Evolutionary conservation across 1,140 invertebrate genomes (phyloP), one percentile per base, ranked within the genome.

Genomic region (Ostrea denselamellosa): DNA sequence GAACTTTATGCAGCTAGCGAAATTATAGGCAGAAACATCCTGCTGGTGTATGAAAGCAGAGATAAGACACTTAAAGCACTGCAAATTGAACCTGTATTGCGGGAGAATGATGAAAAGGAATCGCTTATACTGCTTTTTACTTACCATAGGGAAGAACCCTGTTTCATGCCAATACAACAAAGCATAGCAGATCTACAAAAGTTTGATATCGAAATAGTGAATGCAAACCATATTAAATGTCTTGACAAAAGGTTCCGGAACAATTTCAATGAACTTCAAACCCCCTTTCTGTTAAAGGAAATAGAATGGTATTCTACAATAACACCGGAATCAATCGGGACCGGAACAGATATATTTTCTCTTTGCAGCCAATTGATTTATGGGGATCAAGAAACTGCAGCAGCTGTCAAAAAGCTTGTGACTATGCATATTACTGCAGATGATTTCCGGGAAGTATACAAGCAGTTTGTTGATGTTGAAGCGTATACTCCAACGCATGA

Each of bases 231-330:
- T 52, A 52, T 44, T 28, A 19, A 83, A 54, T 83, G 82, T 83
- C 44, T 83, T n/a, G 82, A 83, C 44, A 83, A 83, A 83, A 51
- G 82, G 44, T 83, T 83, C 51, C 44, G 82, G 5, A 83, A 83
- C 22, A n/a, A n/a, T 10, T 83, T 83, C 19, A 34, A 83, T 7
- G 51, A 52, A n/a, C 28, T 83, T 12, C 68, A 71, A 34, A n/a
- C 17, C 7, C 8, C 25, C 28, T 77, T 77, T 14, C 22, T 77
- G 14, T 25, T 77, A 12, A 12, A 8, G 9, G 28, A 25, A 77
- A 25, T 34, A 71, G 8, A 25, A 5, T 8, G 12, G 4, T 9
- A 8, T 25, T 34, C 10, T 34, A 25, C 65, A n/a, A 19, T 62
- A 17, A n/a, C 17, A 2, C 5, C 2, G 19, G 56, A 62, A 62